phyloP scores from a whole-genome alignment of 2,797 vertebrate species.

The Mus caroli region DNA sequence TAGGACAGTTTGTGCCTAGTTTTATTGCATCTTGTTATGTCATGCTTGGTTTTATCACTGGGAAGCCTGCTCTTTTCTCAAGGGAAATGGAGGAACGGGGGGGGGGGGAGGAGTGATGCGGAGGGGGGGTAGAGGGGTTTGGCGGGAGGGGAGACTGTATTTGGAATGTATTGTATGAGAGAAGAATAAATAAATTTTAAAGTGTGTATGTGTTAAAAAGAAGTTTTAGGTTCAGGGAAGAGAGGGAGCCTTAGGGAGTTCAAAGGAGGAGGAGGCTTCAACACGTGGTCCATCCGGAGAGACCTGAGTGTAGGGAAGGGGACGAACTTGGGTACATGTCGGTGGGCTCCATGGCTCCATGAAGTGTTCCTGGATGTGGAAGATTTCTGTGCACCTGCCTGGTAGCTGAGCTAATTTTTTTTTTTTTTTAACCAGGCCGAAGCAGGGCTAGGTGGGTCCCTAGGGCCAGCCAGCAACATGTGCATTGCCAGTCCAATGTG shows the following conservation, averaged over 20 bases:
- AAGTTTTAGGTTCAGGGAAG: not conserved
- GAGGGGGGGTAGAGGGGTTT: too few relatives aligned
- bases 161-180: not conserved
- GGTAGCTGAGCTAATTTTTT: not conserved
- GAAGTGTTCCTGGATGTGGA: not conserved
- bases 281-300: not conserved
- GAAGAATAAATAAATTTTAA: not conserved
- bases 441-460: not conserved
- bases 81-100: not conserved
- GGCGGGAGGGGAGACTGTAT: not conserved
- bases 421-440: not conserved
- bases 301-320: not conserved
- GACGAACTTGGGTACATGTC: fast-evolving
- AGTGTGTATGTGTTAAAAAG: not conserved
- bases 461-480: not conserved
- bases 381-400: not conserved
- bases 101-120: not conserved
- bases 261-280: not conserved
- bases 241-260: not conserved
- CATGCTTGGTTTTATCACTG: not conserved
- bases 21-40: not conserved
- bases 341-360: not conserved
- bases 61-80: not conserved
- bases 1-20: not conserved
- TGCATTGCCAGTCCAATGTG: not conserved